These are phyloP conservation scores for Crotalus helleri DNA, from an alignment of 2,113 vertebrate species.

Conservation along the genomic window DNA sequence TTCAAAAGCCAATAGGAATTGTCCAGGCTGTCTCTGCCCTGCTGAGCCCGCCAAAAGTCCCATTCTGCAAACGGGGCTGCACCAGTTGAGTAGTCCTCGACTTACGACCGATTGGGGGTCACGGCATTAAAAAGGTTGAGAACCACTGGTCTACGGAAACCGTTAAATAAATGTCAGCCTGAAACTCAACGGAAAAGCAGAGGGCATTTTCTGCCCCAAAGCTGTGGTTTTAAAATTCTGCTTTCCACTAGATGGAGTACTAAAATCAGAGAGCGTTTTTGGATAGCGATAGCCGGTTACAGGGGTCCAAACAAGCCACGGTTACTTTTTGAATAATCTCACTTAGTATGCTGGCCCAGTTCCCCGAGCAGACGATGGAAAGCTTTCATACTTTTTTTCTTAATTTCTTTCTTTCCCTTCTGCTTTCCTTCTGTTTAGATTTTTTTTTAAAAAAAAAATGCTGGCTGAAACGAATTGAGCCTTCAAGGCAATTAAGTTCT, in stretches of 20 bases:
- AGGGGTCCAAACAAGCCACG: not conserved
- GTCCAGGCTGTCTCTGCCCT: no score
- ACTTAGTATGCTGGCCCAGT: not conserved
- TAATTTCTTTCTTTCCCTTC: not conserved
- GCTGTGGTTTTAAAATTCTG: not conserved
- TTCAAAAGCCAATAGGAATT: no score
- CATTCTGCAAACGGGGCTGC: no score
- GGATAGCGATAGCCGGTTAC: not conserved
- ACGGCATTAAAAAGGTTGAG: no score
- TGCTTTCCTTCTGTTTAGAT: not conserved
- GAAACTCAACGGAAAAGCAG: not conserved
- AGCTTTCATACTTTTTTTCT: not conserved
- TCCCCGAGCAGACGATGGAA: not conserved
- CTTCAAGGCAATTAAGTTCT: constrained; percentile 1
- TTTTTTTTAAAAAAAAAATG: not conserved
- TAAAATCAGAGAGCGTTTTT: not conserved
- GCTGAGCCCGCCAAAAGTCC: no score
- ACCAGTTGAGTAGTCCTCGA: no score
- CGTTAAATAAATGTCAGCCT: not conserved
- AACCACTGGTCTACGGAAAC: not conserved
- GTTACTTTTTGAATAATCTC: not conserved
- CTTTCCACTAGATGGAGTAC: constrained; percentile 20
- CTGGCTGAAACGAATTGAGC: constrained; percentile 13
- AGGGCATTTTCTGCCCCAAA: not conserved
- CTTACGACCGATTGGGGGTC: no score